These are phyloP conservation scores for Acleris cristana DNA, from an alignment of 2,888 invertebrate species.

Conservation along the genomic window DNA sequence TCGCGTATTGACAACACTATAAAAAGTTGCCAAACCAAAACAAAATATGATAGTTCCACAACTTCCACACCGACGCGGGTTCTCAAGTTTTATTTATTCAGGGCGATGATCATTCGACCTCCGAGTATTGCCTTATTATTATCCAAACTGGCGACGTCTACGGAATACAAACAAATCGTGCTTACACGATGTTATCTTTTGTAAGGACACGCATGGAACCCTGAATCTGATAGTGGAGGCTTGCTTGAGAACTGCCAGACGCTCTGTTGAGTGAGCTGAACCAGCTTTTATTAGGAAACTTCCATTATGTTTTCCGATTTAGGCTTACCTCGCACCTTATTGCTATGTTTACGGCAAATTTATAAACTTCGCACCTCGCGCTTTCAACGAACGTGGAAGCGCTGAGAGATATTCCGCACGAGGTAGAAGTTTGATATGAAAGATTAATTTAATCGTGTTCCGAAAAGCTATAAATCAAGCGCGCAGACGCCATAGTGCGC, in stretches of 20 bases:
- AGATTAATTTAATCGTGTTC: slow-evolving; percentile 26
- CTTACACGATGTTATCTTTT: slow-evolving; percentile 41
- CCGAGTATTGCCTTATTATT: slow-evolving; percentile 50
- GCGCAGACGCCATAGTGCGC: slow-evolving; percentile 47
- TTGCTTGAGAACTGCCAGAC: slow-evolving; percentile 3
- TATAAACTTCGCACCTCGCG: slow-evolving; percentile 4
- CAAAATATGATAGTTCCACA: slow-evolving; percentile 3
- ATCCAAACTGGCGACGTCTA: slow-evolving; percentile 49
- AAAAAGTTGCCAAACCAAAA: slow-evolving; percentile 1
- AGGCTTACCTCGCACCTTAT: slow-evolving; percentile 2
- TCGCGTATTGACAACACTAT: too few relatives aligned
- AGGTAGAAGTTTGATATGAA: slow-evolving; percentile 24
- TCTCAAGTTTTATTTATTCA: slow-evolving; percentile 56
- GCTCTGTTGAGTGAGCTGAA: background rate
- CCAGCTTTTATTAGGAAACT: background rate
- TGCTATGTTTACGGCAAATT: slow-evolving; percentile 7
- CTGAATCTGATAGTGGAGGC: slow-evolving; percentile 18
- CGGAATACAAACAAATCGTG: slow-evolving; percentile 52
- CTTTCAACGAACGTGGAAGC: background rate
- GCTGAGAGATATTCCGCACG: slow-evolving; percentile 21
- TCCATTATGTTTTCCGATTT: slow-evolving; percentile 1
- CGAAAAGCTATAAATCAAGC: slow-evolving; percentile 37
- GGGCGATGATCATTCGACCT: slow-evolving; percentile 56
- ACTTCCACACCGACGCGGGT: background rate
- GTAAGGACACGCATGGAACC: slow-evolving; percentile 22